Conservation (phyloP, 2,113 vertebrate species). For the Sorex araneus region DNA sequence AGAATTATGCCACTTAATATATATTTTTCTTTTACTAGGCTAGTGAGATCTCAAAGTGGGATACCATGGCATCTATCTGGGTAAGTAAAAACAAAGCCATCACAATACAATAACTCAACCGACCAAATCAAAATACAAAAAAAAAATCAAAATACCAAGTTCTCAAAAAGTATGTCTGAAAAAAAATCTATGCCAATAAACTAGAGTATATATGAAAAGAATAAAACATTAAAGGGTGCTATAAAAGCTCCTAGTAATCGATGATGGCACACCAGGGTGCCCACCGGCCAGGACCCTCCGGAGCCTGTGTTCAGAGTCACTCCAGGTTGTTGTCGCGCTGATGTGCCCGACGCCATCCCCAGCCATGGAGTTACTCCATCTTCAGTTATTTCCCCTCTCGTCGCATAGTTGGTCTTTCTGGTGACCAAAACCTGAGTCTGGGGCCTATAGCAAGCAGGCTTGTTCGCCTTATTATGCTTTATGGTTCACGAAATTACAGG, state of each 20-base stretch:
- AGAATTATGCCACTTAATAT: not conserved
- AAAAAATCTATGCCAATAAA: too few relatives aligned
- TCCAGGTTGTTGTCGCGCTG: too few relatives aligned
- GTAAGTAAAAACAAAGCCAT: slow-evolving; percentile 76
- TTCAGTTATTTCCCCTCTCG: not conserved
- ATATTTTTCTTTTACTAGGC: slow-evolving; percentile 62
- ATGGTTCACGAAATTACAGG: too few relatives aligned
- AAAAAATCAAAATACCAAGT: not conserved
- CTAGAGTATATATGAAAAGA: not conserved
- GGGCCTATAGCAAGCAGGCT: too few relatives aligned
- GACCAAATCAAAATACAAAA: slow-evolving; percentile 39
- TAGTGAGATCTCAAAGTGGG: slow-evolving; percentile 26
- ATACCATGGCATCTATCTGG: slow-evolving; percentile 84
- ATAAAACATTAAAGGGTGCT: not conserved
- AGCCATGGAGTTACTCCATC: not conserved
- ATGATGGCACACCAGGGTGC: too few relatives aligned
- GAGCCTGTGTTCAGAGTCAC: not conserved
- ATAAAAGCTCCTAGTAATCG: too few relatives aligned
- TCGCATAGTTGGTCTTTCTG: not conserved
- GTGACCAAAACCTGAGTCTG: too few relatives aligned
- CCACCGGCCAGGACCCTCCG: too few relatives aligned
- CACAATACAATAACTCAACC: not conserved
- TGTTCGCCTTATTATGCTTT: too few relatives aligned
- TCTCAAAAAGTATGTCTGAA: too few relatives aligned
- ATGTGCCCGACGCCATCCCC: not conserved